phyloP scores from a whole-genome alignment of 2,888 invertebrate genomes.

The Portevinia maculata region DNA sequence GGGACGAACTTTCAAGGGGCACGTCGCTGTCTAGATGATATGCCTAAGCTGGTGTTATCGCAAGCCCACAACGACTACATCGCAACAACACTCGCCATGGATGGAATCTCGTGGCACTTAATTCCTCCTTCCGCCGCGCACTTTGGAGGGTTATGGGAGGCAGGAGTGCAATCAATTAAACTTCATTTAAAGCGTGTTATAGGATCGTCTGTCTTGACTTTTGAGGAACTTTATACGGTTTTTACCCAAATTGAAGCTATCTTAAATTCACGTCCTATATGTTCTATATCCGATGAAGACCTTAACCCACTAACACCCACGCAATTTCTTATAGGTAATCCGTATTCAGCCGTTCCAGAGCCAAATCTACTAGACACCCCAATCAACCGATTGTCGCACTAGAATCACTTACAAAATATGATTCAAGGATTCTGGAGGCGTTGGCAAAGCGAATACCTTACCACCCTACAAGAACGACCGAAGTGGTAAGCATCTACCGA shows the following conservation, averaged over 20 bases:
- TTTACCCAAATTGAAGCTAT: slow-evolving; percentile 12
- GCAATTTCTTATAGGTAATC: slow-evolving; percentile 26
- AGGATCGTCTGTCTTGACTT: slow-evolving; percentile 23
- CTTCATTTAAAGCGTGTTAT: background rate
- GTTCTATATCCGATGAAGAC: slow-evolving; percentile 5
- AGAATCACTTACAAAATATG: slow-evolving; percentile 3
- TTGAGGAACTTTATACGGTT: slow-evolving; percentile 33
- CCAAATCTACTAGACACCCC: background rate
- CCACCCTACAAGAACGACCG: no score
- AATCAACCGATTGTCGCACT: background rate
- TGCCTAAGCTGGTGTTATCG: no score
- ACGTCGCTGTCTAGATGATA: no score
- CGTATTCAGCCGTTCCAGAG: background rate
- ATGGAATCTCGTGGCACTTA: background rate
- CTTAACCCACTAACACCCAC: slow-evolving; percentile 15
- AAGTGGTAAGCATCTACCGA: no score
- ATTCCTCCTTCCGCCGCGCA: background rate
- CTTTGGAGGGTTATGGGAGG: slow-evolving; percentile 6
- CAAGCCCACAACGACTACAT: background rate
- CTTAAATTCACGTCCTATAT: slow-evolving; percentile 20
- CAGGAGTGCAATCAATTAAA: background rate
- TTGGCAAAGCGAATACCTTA: slow-evolving; percentile 22
- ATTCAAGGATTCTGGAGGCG: slow-evolving; percentile 4
- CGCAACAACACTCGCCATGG: background rate
- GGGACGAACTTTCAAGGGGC: no score